Percentiles rank a stretch among this genome's conserved stretches.
Evolutionary conservation across 2,888 invertebrate species (phyloP).

Genomic region (Apantesis nais): DNA sequence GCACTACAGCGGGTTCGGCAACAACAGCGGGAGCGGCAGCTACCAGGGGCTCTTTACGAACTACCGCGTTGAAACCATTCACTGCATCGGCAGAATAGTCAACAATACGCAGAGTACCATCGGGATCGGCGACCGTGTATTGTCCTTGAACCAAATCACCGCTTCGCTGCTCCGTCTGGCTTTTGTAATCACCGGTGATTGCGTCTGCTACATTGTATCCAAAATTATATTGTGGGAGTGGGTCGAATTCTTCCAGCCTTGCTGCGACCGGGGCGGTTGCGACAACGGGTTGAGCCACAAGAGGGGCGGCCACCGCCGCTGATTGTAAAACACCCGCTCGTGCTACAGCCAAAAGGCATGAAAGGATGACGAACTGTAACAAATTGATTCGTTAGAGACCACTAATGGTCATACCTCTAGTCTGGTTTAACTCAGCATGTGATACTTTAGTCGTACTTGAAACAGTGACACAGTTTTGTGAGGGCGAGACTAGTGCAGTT

Average conservation of each 20-base stretch:
- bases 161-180: slow-evolving; percentile 79
- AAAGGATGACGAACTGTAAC: slow-evolving; percentile 75
- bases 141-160: slow-evolving; percentile 83
- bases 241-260: slow-evolving; percentile 80
- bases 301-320: slow-evolving; percentile 50
- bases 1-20: slow-evolving; percentile 65
- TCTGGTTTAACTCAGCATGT: slow-evolving; percentile 43
- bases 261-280: slow-evolving; percentile 67
- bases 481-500: slow-evolving; percentile 72
- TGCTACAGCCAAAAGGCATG: slow-evolving; percentile 71
- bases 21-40: slow-evolving; percentile 69
- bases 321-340: slow-evolving; percentile 66
- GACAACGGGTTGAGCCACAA: slow-evolving; percentile 62
- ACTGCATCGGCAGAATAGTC: slow-evolving; percentile 76
- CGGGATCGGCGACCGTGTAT: slow-evolving; percentile 76
- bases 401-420: slow-evolving; percentile 34
- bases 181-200: slow-evolving; percentile 79
- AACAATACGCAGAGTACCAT: slow-evolving; percentile 74
- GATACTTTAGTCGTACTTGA: slow-evolving; percentile 73
- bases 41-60: slow-evolving; percentile 74
- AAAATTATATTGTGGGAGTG: slow-evolving; percentile 85
- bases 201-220: slow-evolving; percentile 79
- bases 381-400: slow-evolving; percentile 37
- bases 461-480: slow-evolving; percentile 79
- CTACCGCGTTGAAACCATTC: slow-evolving; percentile 78